These are phyloP conservation scores for Melierax canorus DNA, from an alignment of 2,113 vertebrate genomes.

Conservation along the genomic window DNA sequence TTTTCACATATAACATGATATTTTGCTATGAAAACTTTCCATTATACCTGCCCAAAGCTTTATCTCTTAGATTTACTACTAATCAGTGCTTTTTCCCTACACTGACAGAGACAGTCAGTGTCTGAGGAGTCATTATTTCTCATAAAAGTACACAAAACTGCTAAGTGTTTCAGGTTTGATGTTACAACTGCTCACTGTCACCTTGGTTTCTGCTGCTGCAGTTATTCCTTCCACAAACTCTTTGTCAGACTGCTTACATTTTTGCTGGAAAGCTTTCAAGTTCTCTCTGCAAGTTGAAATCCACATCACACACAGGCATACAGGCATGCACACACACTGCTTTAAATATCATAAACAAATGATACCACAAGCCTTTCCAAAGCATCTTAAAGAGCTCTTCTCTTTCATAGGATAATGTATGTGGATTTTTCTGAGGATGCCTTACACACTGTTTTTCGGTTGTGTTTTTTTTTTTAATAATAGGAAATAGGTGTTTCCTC, in stretches of 20 bases:
- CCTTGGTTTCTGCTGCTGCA: slow-evolving; percentile 36
- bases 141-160: slow-evolving; percentile 9
- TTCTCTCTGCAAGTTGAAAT: slow-evolving; percentile 4
- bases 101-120: neutral
- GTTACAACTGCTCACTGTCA: slow-evolving; percentile 51
- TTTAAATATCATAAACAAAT: slow-evolving; percentile 22
- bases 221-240: slow-evolving; percentile 28
- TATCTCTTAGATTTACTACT: neutral
- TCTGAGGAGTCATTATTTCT: slow-evolving; percentile 30
- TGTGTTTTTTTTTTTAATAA: neutral
- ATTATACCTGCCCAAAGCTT: neutral
- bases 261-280: slow-evolving; percentile 43
- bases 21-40: neutral
- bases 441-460: neutral
- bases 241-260: neutral
- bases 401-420: neutral
- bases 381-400: neutral
- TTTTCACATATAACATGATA: neutral
- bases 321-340: neutral
- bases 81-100: neutral
- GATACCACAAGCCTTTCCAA: neutral
- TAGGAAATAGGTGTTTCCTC: slow-evolving; percentile 47
- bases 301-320: neutral
- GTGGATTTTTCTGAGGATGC: neutral
- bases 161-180: slow-evolving; percentile 42